Evolutionary conservation across 1,140 invertebrate genomes (phyloP).

Genomic region (Drosophila gunungcola): DNA sequence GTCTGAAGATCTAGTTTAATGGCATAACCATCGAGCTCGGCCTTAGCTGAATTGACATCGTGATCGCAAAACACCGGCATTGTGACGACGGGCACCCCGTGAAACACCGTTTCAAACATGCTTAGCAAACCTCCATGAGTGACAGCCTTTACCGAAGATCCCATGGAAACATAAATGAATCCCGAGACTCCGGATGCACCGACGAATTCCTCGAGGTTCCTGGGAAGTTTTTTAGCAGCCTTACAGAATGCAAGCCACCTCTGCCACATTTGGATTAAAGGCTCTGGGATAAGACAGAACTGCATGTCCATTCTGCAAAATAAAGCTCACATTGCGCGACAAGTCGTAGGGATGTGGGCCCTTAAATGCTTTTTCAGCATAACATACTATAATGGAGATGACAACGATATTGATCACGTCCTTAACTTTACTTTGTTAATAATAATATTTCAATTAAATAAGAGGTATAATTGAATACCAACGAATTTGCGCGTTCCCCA

Average conservation of each 20-base stretch:
- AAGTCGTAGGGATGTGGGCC: constrained; percentile 87
- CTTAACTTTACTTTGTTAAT: no score
- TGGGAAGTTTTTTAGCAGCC: constrained; percentile 87
- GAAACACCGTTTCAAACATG: constrained; percentile 92
- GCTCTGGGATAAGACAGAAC: constrained; percentile 90
- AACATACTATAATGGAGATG: constrained; percentile 65
- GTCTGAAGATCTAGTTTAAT: constrained; percentile 85
- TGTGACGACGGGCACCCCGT: constrained; percentile 90
- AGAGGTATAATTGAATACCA: neutral
- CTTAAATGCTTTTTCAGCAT: constrained; percentile 87
- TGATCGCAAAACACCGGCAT: constrained; percentile 93
- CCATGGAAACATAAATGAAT: constrained; percentile 93
- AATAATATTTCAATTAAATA: no score
- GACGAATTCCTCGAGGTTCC: constrained; percentile 89
- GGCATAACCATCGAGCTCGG: constrained; percentile 88
- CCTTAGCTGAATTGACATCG: constrained; percentile 91
- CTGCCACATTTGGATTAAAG: constrained; percentile 91
- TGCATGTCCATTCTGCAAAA: constrained; percentile 91
- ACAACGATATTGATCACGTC: neutral
- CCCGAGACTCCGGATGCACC: constrained; percentile 88
- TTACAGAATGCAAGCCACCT: constrained; percentile 93
- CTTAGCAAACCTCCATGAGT: constrained; percentile 93
- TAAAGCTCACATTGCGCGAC: constrained; percentile 89
- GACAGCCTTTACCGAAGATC: constrained; percentile 90
- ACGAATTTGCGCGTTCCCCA: no score